A percentile compares a stretch with the other conserved stretches of the same genome.
Evolutionary conservation across 2,888 invertebrate genomes (phyloP).

Genomic region (Isotomurus palustris): DNA sequence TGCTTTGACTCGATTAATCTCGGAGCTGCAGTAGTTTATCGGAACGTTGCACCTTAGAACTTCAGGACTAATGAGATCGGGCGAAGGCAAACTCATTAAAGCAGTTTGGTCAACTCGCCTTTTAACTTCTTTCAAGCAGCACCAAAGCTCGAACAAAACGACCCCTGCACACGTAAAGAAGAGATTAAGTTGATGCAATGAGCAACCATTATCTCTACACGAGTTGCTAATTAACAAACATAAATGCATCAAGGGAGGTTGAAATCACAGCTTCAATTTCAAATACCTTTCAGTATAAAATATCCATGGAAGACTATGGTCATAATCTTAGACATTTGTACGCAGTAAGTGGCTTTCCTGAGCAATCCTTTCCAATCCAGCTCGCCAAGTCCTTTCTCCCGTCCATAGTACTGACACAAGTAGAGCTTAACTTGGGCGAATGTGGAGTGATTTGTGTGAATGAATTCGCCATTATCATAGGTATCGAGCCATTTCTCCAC

Average conservation of each 20-base stretch:
- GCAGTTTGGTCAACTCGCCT: not conserved
- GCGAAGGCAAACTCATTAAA: not conserved
- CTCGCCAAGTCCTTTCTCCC: conserved; percentile 9
- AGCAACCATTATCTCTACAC: not conserved
- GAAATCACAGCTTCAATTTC: not conserved
- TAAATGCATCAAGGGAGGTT: not conserved
- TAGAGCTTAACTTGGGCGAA: conserved; percentile 36
- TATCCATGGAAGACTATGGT: conserved; percentile 26
- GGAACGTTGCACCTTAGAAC: not conserved
- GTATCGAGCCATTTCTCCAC: conserved; percentile 33
- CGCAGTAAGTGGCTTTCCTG: conserved; percentile 28
- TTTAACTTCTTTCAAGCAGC: conserved; percentile 17
- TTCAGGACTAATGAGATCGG: not conserved
- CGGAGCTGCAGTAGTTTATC: not conserved
- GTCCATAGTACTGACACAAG: conserved; percentile 33
- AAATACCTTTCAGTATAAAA: conserved; percentile 34
- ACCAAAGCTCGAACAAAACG: conserved; percentile 38
- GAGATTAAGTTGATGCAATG: not conserved
- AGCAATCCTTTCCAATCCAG: conserved; percentile 14
- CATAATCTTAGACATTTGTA: conserved; percentile 20
- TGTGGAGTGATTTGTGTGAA: conserved; percentile 35
- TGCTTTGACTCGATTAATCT: conserved; percentile 5
- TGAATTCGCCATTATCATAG: conserved; percentile 20
- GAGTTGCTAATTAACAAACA: not conserved
- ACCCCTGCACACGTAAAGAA: conserved; percentile 33